Evolutionary conservation across 2,113 vertebrate genomes (phyloP).

Genomic region (Steatornis caripensis): DNA sequence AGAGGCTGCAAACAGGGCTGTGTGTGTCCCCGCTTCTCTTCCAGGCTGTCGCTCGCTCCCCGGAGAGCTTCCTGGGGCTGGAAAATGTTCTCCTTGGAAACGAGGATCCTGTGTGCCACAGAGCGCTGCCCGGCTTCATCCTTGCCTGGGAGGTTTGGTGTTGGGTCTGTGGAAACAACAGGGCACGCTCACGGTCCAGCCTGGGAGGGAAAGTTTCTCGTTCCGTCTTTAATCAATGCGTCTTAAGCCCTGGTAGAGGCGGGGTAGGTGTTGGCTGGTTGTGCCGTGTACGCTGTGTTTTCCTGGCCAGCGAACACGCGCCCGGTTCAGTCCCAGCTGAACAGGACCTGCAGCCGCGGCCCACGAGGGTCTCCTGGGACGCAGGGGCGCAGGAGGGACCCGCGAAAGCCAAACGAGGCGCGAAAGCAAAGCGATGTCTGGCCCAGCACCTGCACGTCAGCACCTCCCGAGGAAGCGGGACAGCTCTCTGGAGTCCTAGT

Average conservation of each 20-base stretch:
- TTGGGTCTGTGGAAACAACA: neutral
- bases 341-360: neutral
- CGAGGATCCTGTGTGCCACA: neutral
- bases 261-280: neutral
- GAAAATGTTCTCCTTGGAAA: neutral
- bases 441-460: neutral
- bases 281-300: neutral
- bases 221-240: neutral
- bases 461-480: neutral
- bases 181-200: neutral
- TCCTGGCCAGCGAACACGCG: fast-evolving
- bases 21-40: neutral
- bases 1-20: neutral
- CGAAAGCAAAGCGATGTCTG: neutral
- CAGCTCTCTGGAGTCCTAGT: too few relatives aligned
- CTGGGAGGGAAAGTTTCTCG: neutral
- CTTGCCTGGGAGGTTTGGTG: neutral
- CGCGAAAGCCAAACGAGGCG: neutral
- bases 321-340: neutral
- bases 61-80: neutral
- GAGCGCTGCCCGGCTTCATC: neutral
- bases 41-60: neutral
- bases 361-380: neutral
- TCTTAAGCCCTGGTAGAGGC: neutral
- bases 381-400: neutral